Base-by-base conservation (phyloP, 2,888 invertebrate genomes). In the Nomada goodeniana region DNA sequence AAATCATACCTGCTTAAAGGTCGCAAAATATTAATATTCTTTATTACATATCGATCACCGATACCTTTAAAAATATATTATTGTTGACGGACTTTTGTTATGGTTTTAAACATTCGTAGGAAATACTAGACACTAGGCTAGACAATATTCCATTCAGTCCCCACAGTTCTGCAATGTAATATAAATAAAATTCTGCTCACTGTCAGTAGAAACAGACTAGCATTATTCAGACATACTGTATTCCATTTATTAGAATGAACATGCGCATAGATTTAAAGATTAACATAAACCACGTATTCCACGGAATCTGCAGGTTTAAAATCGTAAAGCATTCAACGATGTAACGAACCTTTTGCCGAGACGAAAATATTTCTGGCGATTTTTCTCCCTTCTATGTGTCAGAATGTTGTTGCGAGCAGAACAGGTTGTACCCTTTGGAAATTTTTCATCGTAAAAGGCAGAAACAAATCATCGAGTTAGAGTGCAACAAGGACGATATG, bases 381-480 rank as follows among this genome's bases (percentile, higher is more conserved):
- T 75, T 42, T 79, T 69, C 63, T 57, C 36, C 44, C 36, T 80
- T 36, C 67, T 70, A 50, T 36, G 11, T 13, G 2, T 4, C 18
- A 15, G 59, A 81, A 81, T 80, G 36, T 36, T 36, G 36, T 80
- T 80, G 69, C 61, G 70, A 70, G 70, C 7, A 20, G 44, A 61
- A 61, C 26, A 50, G 50, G 57, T 80, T 74, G 65, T 47, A 47
- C 20, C 47, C 69, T 67, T 60, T 50, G 69, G 20, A 76, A 65
- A 81, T 80, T 74, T 80, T 80, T 80, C 81, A 80, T 50, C 69
- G 74, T 63, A 36, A 59, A 80, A 61, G 52, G 61, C 23, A 15
- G 53, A 53, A 81, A 80, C 81, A 80, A 81, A 81, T 81, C 81
- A 80, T 68, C 79, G 68, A 61, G 73, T 73, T 73, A 79, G 44